phyloP scores from a whole-genome alignment of 2,113 vertebrate species.

The Oreocharis arfaki region DNA sequence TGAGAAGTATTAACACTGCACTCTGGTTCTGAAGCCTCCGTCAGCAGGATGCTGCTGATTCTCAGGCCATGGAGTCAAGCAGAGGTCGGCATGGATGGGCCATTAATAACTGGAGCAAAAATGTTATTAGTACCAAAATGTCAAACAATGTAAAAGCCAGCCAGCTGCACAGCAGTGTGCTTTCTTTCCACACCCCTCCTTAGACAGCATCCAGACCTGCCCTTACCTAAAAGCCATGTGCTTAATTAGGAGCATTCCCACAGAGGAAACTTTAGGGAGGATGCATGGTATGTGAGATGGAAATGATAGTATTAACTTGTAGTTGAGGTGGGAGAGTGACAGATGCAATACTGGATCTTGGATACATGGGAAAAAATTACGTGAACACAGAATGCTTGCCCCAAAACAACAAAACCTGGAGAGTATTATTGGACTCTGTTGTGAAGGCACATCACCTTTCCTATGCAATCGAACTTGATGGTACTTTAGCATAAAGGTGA shows the following conservation, averaged over 20 bases:
- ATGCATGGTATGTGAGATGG: neutral
- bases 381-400: neutral
- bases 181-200: neutral
- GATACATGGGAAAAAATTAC: neutral
- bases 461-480: constrained; percentile 90
- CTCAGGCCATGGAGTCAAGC: neutral
- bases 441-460: constrained; percentile 78
- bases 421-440: constrained; percentile 56
- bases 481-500: constrained; percentile 84
- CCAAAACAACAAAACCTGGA: constrained; percentile 48
- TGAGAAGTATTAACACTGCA: neutral
- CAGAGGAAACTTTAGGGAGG: neutral
- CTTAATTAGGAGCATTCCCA: neutral
- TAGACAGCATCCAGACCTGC: neutral
- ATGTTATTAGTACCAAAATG: neutral
- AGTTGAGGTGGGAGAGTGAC: neutral
- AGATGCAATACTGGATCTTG: neutral
- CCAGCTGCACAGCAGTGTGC: neutral
- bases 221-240: neutral
- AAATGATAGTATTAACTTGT: neutral
- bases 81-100: neutral
- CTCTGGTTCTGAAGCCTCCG: neutral
- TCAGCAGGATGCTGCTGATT: neutral
- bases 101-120: constrained; percentile 11
- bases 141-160: neutral